Percentiles rank a stretch among this genome's conserved stretches.
phyloP scores from a whole-genome alignment of 2,113 vertebrate genomes.

The Xiphophorus couchianus region DNA sequence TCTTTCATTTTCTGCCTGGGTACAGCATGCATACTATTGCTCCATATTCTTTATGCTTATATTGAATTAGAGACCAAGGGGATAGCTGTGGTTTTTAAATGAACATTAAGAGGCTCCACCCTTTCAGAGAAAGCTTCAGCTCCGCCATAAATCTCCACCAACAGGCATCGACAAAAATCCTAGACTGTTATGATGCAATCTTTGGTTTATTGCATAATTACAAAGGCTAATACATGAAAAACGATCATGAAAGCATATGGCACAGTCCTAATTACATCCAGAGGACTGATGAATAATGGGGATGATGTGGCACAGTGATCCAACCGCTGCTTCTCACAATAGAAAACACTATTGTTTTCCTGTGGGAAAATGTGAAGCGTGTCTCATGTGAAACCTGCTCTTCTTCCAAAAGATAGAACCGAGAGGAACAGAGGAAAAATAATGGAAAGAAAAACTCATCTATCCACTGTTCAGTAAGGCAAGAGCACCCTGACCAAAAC shows the following conservation, averaged over 20 bases:
- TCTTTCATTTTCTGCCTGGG: constrained; percentile 78
- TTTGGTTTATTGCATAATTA: constrained; percentile 61
- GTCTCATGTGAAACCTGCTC: constrained; percentile 44
- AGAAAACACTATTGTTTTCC: constrained; percentile 69
- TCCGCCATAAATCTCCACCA: constrained; percentile 51
- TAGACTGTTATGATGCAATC: constrained; percentile 35
- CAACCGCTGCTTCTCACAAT: constrained; percentile 61
- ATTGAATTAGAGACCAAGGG: constrained; percentile 53
- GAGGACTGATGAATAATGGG: constrained; percentile 60
- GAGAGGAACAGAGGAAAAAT: constrained; percentile 19
- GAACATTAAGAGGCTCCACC: constrained; percentile 47
- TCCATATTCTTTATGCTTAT: constrained; percentile 65
- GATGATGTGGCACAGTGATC: constrained; percentile 59
- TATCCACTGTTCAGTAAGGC: constrained; percentile 39
- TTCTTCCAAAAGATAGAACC: constrained; percentile 25
- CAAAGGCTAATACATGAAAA: constrained; percentile 50
- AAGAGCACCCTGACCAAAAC: background rate
- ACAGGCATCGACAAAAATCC: constrained; percentile 32
- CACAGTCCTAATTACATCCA: constrained; percentile 62
- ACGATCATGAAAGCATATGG: constrained; percentile 53
- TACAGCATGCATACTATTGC: constrained; percentile 62
- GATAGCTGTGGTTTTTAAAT: constrained; percentile 53
- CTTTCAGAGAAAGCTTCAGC: constrained; percentile 31
- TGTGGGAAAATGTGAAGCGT: constrained; percentile 64
- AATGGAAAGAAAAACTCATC: background rate